Percentiles rank a stretch among this genome's conserved stretches.
Conservation (phyloP, 2,888 invertebrate genomes). For the Zootermopsis nevadensis region DNA sequence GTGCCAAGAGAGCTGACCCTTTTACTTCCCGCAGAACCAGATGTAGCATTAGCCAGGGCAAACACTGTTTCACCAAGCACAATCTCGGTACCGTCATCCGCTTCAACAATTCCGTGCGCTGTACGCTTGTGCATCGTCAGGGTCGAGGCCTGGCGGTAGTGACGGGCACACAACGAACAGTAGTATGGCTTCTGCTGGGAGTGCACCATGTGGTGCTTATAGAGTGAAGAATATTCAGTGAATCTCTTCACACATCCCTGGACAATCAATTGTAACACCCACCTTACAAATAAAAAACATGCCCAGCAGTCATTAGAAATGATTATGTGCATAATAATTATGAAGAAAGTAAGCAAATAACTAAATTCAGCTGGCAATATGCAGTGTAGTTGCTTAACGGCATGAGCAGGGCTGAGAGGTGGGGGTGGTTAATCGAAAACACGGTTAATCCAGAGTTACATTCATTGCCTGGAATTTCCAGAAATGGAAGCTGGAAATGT, state of each 20-base stretch:
- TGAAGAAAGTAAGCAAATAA: too few relatives aligned
- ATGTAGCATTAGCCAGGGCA: constrained; percentile 51
- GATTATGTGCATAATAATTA: too few relatives aligned
- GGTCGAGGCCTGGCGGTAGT: constrained; percentile 72
- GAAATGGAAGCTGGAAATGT: too few relatives aligned
- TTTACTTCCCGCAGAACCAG: constrained; percentile 45
- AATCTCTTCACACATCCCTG: constrained; percentile 73
- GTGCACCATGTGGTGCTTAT: constrained; percentile 74
- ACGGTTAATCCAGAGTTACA: too few relatives aligned
- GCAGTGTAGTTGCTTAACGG: too few relatives aligned
- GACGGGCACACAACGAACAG: constrained; percentile 70
- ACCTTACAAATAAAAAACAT: too few relatives aligned
- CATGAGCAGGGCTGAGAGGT: too few relatives aligned
- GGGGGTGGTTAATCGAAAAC: too few relatives aligned
- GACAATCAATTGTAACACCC: too few relatives aligned
- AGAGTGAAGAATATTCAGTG: constrained; percentile 77
- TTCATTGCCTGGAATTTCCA: too few relatives aligned
- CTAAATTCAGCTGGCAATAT: too few relatives aligned
- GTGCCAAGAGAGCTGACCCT: constrained; percentile 48
- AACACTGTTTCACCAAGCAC: constrained; percentile 53
- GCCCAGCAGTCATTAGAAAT: too few relatives aligned
- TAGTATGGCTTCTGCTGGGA: constrained; percentile 69
- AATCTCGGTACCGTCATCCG: constrained; percentile 54
- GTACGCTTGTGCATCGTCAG: constrained; percentile 72
- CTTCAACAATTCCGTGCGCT: constrained; percentile 63